Conservation (phyloP, 1,140 invertebrate genomes). For the Drosophila littoralis region DNA sequence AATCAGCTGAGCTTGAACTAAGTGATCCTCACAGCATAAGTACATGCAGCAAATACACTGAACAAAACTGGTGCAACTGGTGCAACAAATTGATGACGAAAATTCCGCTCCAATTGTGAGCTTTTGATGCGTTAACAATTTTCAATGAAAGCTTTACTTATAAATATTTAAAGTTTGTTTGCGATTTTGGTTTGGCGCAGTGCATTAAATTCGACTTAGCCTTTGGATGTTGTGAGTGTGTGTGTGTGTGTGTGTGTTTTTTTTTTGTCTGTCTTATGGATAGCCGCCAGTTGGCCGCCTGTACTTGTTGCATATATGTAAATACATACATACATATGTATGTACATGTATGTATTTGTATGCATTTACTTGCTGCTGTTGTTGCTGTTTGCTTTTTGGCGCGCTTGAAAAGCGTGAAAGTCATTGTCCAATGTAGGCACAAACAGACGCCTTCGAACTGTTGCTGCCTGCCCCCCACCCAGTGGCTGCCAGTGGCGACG, state of each 20-base stretch:
- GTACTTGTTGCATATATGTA: slow-evolving; percentile 19
- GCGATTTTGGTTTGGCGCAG: not conserved
- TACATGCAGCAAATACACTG: slow-evolving; percentile 18
- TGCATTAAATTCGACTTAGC: not conserved
- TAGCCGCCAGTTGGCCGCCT: slow-evolving; percentile 14
- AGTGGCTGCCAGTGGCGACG: not conserved
- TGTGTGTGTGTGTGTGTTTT: not conserved
- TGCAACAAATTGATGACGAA: not conserved
- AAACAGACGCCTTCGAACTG: slow-evolving; percentile 28
- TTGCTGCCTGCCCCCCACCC: slow-evolving; percentile 27
- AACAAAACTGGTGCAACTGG: slow-evolving; percentile 2
- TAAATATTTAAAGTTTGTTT: too few species aligned
- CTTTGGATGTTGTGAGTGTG: not conserved
- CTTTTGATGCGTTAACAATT: not conserved
- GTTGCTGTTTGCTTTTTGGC: slow-evolving; percentile 63
- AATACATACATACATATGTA: not conserved
- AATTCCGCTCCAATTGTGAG: too few species aligned
- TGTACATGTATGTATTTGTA: not conserved
- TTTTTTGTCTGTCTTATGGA: not conserved
- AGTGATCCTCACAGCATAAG: slow-evolving; percentile 39
- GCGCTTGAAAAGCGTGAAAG: slow-evolving; percentile 78
- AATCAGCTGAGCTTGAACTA: slow-evolving; percentile 50
- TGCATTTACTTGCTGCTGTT: slow-evolving; percentile 22
- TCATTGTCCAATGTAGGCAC: slow-evolving; percentile 66
- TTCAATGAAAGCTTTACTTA: too few species aligned